A percentile compares a stretch with the other conserved stretches of the same genome.
Conservation (phyloP, 2,797 vertebrate species). For the Parauchenoglanis punctatus region DNA sequence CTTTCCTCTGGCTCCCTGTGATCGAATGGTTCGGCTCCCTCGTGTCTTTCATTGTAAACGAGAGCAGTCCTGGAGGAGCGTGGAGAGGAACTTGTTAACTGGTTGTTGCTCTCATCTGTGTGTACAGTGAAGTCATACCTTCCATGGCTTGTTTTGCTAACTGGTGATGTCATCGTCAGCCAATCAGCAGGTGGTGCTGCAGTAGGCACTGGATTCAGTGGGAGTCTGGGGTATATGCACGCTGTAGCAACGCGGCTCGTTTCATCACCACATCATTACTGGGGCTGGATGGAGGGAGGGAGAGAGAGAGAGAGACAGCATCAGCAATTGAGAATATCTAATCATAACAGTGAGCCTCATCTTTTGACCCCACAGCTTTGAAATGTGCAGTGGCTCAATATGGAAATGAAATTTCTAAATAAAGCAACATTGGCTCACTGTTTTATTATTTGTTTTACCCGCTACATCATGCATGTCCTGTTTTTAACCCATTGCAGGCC, state of each 20-base stretch:
- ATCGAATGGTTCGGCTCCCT: conserved; percentile 61
- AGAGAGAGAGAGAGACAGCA: conserved; percentile 8
- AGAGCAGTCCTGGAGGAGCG: conserved; percentile 61
- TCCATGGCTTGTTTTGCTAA: conserved; percentile 74
- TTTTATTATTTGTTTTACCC: not conserved
- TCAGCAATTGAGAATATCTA: conserved; percentile 44
- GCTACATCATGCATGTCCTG: not conserved
- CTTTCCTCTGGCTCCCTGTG: conserved; percentile 52
- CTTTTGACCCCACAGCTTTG: conserved; percentile 44
- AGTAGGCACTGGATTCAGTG: conserved; percentile 60
- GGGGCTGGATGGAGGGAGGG: not conserved
- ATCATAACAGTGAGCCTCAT: conserved; percentile 37
- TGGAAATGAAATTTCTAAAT: conserved; percentile 42
- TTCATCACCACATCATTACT: conserved; percentile 64
- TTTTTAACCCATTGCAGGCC: conserved; percentile 47
- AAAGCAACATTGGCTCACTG: conserved; percentile 26
- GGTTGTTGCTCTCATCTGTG: conserved; percentile 64
- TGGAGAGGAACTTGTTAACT: conserved; percentile 55
- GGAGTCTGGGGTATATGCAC: conserved; percentile 50
- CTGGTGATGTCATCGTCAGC: conserved; percentile 80
- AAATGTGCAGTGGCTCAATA: conserved; percentile 34
- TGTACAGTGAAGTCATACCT: conserved; percentile 81
- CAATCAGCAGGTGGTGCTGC: conserved; percentile 74
- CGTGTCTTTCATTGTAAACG: conserved; percentile 75
- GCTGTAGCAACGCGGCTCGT: conserved; percentile 64